Base-by-base conservation (phyloP, 2,797 vertebrate species). In the Channallabes apus region DNA sequence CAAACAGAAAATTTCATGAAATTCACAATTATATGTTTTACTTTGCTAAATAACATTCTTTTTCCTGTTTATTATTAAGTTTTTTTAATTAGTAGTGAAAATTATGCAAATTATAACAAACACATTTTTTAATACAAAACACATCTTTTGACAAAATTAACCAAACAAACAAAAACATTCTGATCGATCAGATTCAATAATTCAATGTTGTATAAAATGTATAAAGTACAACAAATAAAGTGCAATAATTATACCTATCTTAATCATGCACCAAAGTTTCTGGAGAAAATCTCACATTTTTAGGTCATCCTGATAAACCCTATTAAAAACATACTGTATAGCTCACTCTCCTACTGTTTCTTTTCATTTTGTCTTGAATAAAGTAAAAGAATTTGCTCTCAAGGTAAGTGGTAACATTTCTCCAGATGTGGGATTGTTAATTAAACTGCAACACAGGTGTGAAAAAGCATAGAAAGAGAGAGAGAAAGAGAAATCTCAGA, bases 341-440 rank as follows among this genome's bases (percentile, higher is more conserved):
- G 2, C 68, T 41, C 38, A 8, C 32, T 41, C 20, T 71, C 38
- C 22, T 46, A 11, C 11, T 72, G 69, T 51, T 72, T 72, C 12
- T 72, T 72, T 38, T 72, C 69, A 5, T 22, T 46, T 38, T 11
- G 15, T 11, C 15, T 65, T 12, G 58, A 18, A 41, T 61, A 51
- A 75, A 11, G 22, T 8, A 4, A 14, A 18, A n/a, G 38, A 27
- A n/a, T 75, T 38, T 81, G 61, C 77, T 73, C 35, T 75, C 29
- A 82, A 62, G 67, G n/a, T 64, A 80, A 80, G 73, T 61, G 17
- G 62, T 78, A 41, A 78, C 65, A 18, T 87, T 80, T 79, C 24
- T 69, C n/a, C 77, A 85, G 76, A 85, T 85, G 61, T 81, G 11
- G 17, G 3, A 56, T n/a, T 85, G 51, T 24, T 80, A 71, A 85